Evolutionary conservation across 2,888 invertebrate species (phyloP).

Genomic region (Crocallis elinguaria): DNA sequence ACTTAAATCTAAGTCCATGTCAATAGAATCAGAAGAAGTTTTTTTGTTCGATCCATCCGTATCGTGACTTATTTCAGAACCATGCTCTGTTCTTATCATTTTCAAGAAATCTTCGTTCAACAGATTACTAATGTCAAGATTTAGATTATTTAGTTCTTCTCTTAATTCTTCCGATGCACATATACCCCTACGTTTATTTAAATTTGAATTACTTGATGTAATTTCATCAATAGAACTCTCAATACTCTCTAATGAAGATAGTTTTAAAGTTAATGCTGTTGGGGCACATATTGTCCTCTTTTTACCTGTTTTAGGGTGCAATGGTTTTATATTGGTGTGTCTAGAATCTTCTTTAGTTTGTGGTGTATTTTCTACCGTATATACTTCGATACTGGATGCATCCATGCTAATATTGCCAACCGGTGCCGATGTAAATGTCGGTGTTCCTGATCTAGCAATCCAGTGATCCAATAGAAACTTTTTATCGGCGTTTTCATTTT

Average conservation of each 20-base stretch:
- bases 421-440: conserved; percentile 78
- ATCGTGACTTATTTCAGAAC: conserved; percentile 76
- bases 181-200: conserved; percentile 84
- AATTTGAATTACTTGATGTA: conserved; percentile 70
- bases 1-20: conserved; percentile 82
- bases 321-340: conserved; percentile 34
- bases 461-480: conserved; percentile 81
- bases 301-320: conserved; percentile 56
- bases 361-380: conserved; percentile 79
- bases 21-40: conserved; percentile 81
- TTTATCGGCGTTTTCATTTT: conserved; percentile 77
- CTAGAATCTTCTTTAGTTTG: conserved; percentile 58
- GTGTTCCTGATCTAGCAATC: conserved; percentile 79
- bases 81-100: conserved; percentile 67
- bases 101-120: conserved; percentile 68
- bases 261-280: conserved; percentile 75
- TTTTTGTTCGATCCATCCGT: conserved; percentile 80
- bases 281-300: conserved; percentile 78
- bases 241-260: conserved; percentile 69
- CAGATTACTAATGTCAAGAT: conserved; percentile 64
- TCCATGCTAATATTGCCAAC: conserved; percentile 73
- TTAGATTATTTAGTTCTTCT: conserved; percentile 68
- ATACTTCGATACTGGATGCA: conserved; percentile 75
- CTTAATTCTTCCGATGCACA: conserved; percentile 82
- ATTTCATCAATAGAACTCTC: conserved; percentile 79